Base-by-base conservation (phyloP, 2,888 invertebrate species). In the Himalopsyche kuldschensis region DNA sequence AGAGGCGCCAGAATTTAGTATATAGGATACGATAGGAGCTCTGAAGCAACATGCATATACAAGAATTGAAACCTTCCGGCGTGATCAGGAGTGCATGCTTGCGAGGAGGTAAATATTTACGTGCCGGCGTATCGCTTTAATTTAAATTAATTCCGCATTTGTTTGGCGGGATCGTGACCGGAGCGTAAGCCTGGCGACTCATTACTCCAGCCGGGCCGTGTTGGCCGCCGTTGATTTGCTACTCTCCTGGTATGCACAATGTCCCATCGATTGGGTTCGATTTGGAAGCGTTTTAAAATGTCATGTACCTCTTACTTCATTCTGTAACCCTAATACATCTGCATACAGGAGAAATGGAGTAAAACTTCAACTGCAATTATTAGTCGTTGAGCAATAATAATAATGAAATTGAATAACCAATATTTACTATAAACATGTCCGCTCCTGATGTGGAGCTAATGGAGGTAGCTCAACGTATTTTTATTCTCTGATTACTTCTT, bases 91-190 rank as follows among this genome's bases (percentile, higher is more conserved):
- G 78, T 30, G 82, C 82, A 82, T 78, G 46, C 81, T 48, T 20
- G 75, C n/a, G 47, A 46, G 27, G 46, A 63, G 76, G 35, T 82
- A 75, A 80, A 82, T 84, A 81, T 82, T 82, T 82, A 84, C 82
- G 78, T 84, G 78, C 82, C 77, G 79, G 79, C 79, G 79, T 79
- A 82, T 82, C 82, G 82, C 75, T 85, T 84, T 85, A 84, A 84
- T 82, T 85, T 85, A 84, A 85, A 85, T 85, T 85, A 85, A 85
- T 85, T 85, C 85, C 85, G 85, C 85, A 82, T 84, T 84, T 83
- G 84, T 83, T 79, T 63, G 81, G 32, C 69, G 77, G 78, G 82
- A 80, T 84, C 85, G 85, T 84, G 85, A 85, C 85, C 85, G 84
- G 47, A 82, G 82, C 82, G 82, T 82, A 75, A 82, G 82, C 24